These are phyloP conservation scores for Ictalurus furcatus DNA, from an alignment of 2,113 vertebrate species.

Conservation along the genomic window DNA sequence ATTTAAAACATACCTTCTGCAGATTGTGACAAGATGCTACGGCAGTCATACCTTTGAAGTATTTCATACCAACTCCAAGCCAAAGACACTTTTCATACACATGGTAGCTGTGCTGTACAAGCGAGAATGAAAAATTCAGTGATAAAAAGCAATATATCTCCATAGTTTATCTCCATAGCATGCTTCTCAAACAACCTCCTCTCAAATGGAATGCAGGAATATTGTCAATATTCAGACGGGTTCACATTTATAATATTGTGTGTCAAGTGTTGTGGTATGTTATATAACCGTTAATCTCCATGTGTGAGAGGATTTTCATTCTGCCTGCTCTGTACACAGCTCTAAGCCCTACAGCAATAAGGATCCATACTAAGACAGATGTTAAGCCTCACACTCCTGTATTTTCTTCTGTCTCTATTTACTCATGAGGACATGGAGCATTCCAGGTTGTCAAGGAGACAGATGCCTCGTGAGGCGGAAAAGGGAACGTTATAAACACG, in stretches of 20 bases:
- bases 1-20: neutral
- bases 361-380: conserved; percentile 23
- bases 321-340: conserved; percentile 1
- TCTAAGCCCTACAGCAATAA: conserved; percentile 1
- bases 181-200: neutral
- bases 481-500: conserved; percentile 3
- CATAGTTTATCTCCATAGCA: neutral
- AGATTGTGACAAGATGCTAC: neutral
- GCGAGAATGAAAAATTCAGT: neutral
- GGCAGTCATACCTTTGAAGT: neutral
- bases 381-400: conserved; percentile 23
- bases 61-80: neutral
- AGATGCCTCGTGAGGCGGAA: conserved; percentile 28
- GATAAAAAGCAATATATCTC: too few relatives aligned
- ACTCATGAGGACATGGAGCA: conserved; percentile 24
- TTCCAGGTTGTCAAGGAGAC: conserved; percentile 48
- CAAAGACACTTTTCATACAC: neutral
- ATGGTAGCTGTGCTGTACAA: neutral
- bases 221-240: neutral
- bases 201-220: neutral
- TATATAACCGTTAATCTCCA: neutral
- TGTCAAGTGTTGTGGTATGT: neutral
- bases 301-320: neutral
- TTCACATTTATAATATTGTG: neutral
- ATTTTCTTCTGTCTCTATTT: conserved; percentile 8